Conservation (phyloP, 2,113 vertebrate species). For the Notechis scutatus region DNA sequence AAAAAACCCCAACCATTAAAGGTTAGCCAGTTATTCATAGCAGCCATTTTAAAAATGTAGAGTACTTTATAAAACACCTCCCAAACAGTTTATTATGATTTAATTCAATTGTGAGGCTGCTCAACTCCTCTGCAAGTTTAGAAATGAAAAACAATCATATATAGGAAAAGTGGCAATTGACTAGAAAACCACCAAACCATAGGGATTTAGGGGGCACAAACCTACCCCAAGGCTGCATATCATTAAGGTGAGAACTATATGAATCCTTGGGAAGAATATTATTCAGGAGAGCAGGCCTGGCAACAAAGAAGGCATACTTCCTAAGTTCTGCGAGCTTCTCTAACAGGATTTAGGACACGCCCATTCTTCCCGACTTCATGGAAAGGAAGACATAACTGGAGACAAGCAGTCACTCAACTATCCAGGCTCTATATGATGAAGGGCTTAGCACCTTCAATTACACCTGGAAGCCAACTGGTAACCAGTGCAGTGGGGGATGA, state of each 20-base stretch:
- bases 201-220: background rate
- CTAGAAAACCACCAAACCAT: background rate
- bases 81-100: background rate
- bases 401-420: background rate
- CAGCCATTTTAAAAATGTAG: background rate
- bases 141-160: background rate
- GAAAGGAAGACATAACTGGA: background rate
- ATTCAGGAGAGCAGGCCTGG: background rate
- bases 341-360: background rate
- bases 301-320: background rate
- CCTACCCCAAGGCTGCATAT: background rate
- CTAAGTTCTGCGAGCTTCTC: background rate
- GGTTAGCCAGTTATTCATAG: background rate
- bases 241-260: background rate
- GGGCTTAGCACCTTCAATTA: background rate
- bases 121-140: background rate
- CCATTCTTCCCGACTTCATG: background rate
- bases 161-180: background rate
- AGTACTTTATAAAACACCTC: background rate
- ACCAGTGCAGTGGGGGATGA: background rate
- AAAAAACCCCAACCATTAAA: slow-evolving; percentile 31
- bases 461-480: background rate
- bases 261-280: background rate
- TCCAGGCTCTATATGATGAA: background rate
- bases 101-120: background rate